Base-by-base conservation (phyloP, 1,140 invertebrate species). In the Cryptotermes secundus region DNA sequence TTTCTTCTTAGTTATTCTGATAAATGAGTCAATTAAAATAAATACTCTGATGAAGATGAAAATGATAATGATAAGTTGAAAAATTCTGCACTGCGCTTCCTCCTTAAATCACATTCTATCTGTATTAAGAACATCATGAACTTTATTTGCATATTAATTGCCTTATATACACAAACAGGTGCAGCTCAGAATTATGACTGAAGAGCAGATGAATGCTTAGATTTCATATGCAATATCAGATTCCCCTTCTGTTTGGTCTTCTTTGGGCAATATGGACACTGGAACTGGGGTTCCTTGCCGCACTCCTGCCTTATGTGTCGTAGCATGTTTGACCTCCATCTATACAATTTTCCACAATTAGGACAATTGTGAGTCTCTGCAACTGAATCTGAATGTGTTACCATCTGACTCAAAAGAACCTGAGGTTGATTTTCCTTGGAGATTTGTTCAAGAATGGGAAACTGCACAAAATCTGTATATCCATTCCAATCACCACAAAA, bases 261-360 rank as follows among this genome's bases (percentile, higher is more conserved):
- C 49, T 87, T 85, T n/a, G 85, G 82, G 65, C 87, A 88, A 59
- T 86, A 85, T 10, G 86, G 86, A 85, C 89, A 90, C 16, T 87
- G 86, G 85, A 89, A 89, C 85, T 88, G 87, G 26, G 88, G 88
- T 72, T 87, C 86, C 36, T 89, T 86, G 7, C 89, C 89, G 82
- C 89, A 90, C 83, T 90, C 89, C 16, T 36, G 34, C 65, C 81
- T 36, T 26, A n/a, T 31, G 42, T 85, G 84, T 34, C 81, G 80
- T 24, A 42, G 22, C 81, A 85, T 34, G 26, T 89, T 83, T 45
- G 45, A 83, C 35, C 34, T 34, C 80, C 89, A 89, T 65, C 88
- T 88, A 85, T 91, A 91, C n/a, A 86, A 87, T 79, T 87, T 89
- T 49, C 86, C 86, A 84, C 90, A 91, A 19, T 87, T 85, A 88